Conservation (phyloP, 2,888 invertebrate species). For the Leptinotarsa rubiginosa region DNA sequence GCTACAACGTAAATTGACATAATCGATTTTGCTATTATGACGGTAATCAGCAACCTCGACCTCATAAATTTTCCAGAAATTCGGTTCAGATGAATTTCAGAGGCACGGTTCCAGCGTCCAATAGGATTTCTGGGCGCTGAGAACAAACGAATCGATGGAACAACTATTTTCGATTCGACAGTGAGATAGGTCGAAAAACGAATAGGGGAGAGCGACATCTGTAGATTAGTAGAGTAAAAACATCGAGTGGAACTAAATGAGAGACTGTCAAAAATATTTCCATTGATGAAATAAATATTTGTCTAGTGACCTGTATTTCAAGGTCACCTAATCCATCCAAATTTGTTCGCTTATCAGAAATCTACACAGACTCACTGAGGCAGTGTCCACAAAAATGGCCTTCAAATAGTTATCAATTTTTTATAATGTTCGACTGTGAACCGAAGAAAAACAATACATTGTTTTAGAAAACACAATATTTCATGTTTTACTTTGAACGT, state of each 20-base stretch:
- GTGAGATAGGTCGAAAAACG: conserved; percentile 14
- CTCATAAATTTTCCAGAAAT: conserved; percentile 41
- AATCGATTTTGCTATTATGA: conserved; percentile 38
- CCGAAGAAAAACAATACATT: too few species aligned
- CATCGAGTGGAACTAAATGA: not conserved
- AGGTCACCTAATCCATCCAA: too few species aligned
- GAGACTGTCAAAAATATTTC: too few species aligned
- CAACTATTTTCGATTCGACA: conserved; percentile 43
- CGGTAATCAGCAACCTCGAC: conserved; percentile 42
- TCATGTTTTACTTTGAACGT: too few species aligned
- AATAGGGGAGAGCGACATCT: conserved; percentile 31
- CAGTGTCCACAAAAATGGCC: too few species aligned
- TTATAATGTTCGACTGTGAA: too few species aligned
- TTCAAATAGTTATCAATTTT: too few species aligned
- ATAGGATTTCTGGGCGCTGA: conserved; percentile 29
- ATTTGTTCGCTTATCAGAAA: too few species aligned
- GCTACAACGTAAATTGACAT: not conserved
- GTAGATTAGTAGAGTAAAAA: not conserved
- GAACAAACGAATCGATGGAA: conserved; percentile 51
- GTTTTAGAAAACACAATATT: too few species aligned
- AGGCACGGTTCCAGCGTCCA: conserved; percentile 47
- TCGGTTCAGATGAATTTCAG: conserved; percentile 46
- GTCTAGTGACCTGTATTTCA: too few species aligned
- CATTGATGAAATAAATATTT: too few species aligned
- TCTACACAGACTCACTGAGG: too few species aligned